A percentile compares a stretch with the other conserved stretches of the same genome.
These are phyloP conservation scores for Hirundo rustica DNA, from an alignment of 2,797 vertebrate genomes.

Conservation along the genomic window DNA sequence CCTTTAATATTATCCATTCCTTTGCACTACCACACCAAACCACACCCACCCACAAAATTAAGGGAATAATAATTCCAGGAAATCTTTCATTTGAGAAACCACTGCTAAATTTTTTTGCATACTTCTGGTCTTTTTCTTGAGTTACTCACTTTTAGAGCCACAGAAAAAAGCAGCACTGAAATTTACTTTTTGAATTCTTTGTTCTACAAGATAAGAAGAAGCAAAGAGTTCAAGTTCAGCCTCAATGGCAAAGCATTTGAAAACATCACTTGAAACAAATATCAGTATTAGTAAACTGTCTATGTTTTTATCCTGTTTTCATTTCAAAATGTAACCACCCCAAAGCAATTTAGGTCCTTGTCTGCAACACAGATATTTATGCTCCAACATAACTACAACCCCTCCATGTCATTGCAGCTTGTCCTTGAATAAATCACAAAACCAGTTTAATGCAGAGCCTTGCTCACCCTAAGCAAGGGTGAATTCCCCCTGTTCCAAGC, in stretches of 20 bases:
- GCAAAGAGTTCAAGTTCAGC: not conserved
- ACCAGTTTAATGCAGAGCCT: not conserved
- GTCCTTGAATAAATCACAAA: not conserved
- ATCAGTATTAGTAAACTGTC: not conserved
- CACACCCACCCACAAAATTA: conserved; percentile 1
- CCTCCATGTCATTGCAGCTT: not conserved
- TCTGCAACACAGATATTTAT: not conserved
- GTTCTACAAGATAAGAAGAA: not conserved
- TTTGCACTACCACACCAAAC: not conserved
- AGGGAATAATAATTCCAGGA: conserved; percentile 47
- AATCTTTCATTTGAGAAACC: conserved; percentile 38
- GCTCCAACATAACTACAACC: not conserved
- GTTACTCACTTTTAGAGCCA: not conserved
- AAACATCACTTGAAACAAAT: not conserved
- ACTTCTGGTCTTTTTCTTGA: not conserved
- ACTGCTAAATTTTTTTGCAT: conserved; percentile 23
- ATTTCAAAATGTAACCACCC: not conserved
- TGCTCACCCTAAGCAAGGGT: not conserved
- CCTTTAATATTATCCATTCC: not conserved
- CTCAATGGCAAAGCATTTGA: not conserved
- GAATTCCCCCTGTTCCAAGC: not conserved
- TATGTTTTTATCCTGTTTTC: not conserved
- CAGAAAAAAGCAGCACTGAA: not conserved
- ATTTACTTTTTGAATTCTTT: not conserved
- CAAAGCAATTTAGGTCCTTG: not conserved